Base-by-base conservation (phyloP, 2,888 invertebrate species). In the Brenthis daphne region DNA sequence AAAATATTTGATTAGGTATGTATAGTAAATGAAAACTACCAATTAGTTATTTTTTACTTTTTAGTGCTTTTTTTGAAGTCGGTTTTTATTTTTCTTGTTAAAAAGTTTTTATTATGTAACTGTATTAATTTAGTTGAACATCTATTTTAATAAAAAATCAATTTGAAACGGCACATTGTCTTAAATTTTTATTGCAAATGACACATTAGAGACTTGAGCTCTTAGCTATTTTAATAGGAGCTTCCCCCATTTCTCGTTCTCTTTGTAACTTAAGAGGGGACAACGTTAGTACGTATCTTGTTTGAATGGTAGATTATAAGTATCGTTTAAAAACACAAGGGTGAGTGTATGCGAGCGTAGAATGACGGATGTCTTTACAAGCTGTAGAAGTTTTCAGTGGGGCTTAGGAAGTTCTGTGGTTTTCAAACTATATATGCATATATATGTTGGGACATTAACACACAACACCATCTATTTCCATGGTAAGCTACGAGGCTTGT, bases 321-420 rank as follows among this genome's bases (percentile, higher is more conserved):
- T 82, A 82, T 82, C 81, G 79, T 74, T 79, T 77, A 77, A 81
- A 81, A 82, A 82, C 76, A 74, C 74, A 75, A 77, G 91, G 90
- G 88, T 80, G 82, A 81, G 76, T 20, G 20, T 47, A 86, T 85
- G 77, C 76, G 76, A 80, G 87, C 83, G 87, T 81, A 75, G 90
- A 88, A 90, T 91, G 92, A 92, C 87, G 86, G 87, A 92, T 91
- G 88, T 85, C 88, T 91, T 90, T 90, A 92, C 92, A 89, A 89
- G 89, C 84, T 81, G 81, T 82, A 81, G 74, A 77, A 84, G 84
- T 82, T 91, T 91, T 91, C 88, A 87, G 80, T 81, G 72, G 77
- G 77, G 83, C 80, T 83, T 80, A 82, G 69, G 64, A 67, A 65
- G 69, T 55, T 55, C 73, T 55, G 16, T 11, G 82, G 33, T 77